A percentile compares a stretch with the other conserved stretches of the same genome.
phyloP scores from a whole-genome alignment of 1,140 invertebrate species.

The Bombus impatiens region DNA sequence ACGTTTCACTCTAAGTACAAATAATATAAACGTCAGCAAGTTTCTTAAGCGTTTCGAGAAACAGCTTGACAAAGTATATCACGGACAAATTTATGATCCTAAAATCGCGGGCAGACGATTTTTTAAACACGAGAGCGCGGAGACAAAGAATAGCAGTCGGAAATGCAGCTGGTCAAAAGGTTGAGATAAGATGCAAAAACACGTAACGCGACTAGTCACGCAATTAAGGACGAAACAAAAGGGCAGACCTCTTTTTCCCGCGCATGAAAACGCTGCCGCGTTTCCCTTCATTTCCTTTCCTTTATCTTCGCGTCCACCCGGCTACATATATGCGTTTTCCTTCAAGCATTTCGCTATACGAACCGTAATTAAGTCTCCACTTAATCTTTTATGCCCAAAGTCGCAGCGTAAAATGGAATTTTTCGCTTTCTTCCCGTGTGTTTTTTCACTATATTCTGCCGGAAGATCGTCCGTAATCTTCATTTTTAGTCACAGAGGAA shows the following conservation, averaged over 20 bases:
- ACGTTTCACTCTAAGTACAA: neutral
- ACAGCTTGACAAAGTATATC: neutral
- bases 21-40: neutral
- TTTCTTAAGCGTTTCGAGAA: neutral
- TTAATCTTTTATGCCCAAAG: constrained; percentile 18
- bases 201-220: constrained; percentile 36
- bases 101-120: neutral
- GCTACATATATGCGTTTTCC: neutral
- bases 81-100: neutral
- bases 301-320: constrained; percentile 28
- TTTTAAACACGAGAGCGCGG: neutral
- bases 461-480: neutral
- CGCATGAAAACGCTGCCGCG: neutral
- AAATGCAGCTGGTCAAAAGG: constrained; percentile 23
- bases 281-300: constrained; percentile 34
- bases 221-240: constrained; percentile 45
- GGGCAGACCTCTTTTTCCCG: neutral
- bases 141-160: neutral
- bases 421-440: neutral
- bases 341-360: neutral
- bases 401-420: neutral
- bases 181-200: constrained; percentile 29
- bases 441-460: neutral
- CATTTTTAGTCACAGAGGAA: neutral
- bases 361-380: constrained; percentile 36